A percentile compares a stretch with the other conserved stretches of the same genome.
Conservation (phyloP, 2,797 vertebrate genomes). For the Gymnoscopelus microlampas region DNA sequence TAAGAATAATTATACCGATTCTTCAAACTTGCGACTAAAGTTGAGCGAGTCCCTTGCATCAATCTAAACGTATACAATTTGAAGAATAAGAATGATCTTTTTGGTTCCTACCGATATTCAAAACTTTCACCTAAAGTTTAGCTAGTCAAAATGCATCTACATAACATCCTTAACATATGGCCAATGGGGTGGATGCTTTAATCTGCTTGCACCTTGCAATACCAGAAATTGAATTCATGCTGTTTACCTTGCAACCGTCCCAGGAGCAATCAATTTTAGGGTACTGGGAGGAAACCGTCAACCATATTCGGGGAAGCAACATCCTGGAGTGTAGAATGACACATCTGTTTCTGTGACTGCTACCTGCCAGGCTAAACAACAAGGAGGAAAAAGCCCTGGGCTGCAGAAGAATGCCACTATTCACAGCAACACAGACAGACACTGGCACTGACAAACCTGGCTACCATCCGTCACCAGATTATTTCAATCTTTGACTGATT, state of each 20-base stretch:
- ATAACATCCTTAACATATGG: no score
- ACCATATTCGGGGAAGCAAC: slow-evolving; percentile 19
- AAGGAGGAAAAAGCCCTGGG: slow-evolving; percentile 43
- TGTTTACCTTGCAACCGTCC: not conserved
- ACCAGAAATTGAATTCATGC: not conserved
- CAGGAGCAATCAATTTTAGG: slow-evolving; percentile 33
- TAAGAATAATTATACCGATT: no score
- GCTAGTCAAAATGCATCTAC: no score
- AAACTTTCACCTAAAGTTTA: no score
- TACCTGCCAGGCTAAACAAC: slow-evolving; percentile 64
- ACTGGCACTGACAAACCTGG: slow-evolving; percentile 47
- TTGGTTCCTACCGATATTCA: no score
- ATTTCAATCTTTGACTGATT: slow-evolving; percentile 73
- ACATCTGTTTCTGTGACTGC: slow-evolving; percentile 52
- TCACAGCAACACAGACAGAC: slow-evolving; percentile 49
- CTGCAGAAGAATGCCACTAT: slow-evolving; percentile 57
- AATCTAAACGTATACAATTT: no score
- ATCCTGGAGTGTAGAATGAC: slow-evolving; percentile 40
- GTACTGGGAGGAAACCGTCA: slow-evolving; percentile 7
- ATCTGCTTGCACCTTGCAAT: no score
- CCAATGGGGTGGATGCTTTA: no score
- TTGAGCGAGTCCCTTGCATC: no score
- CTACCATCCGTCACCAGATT: slow-evolving; percentile 76
- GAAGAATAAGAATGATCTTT: no score
- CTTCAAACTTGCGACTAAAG: no score